Evolutionary conservation across 2,113 vertebrate species (phyloP).

Genomic region (Paracanthobrama guichenoti): DNA sequence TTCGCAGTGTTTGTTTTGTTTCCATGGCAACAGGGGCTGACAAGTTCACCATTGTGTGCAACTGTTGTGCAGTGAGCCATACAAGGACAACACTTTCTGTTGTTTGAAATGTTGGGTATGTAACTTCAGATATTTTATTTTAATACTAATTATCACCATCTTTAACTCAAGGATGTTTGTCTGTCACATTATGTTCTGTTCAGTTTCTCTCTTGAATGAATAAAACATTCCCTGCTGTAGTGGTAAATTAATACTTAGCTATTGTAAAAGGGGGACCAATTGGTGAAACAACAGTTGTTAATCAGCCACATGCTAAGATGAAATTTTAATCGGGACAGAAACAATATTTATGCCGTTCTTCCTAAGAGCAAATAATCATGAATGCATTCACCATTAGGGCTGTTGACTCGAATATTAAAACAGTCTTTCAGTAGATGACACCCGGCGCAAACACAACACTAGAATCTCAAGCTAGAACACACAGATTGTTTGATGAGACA

Average conservation of each 20-base stretch:
- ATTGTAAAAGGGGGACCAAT: neutral
- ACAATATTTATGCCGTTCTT: neutral
- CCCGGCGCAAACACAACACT: neutral
- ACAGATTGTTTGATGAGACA: neutral
- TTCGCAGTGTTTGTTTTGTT: conserved; percentile 1
- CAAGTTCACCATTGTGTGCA: conserved; percentile 35
- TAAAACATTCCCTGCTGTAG: neutral
- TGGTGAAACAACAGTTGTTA: conserved; percentile 10
- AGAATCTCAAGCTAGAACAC: neutral
- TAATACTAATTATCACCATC: neutral
- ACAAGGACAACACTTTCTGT: neutral
- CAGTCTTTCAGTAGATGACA: neutral
- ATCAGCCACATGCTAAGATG: conserved; percentile 6
- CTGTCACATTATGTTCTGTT: conserved; percentile 1
- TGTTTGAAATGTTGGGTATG: conserved; percentile 10
- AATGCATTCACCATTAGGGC: conserved; percentile 1
- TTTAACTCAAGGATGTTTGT: neutral
- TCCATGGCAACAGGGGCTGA: conserved; percentile 39
- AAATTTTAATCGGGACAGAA: conserved; percentile 13
- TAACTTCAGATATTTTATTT: conserved; percentile 20
- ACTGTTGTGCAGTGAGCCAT: conserved; percentile 27
- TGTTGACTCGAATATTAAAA: conserved; percentile 10
- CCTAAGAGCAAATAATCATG: conserved; percentile 1
- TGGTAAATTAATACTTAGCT: conserved; percentile 19
- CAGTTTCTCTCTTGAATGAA: neutral